Base-by-base conservation (phyloP, 2,113 vertebrate species). In the Ameiurus melas region DNA sequence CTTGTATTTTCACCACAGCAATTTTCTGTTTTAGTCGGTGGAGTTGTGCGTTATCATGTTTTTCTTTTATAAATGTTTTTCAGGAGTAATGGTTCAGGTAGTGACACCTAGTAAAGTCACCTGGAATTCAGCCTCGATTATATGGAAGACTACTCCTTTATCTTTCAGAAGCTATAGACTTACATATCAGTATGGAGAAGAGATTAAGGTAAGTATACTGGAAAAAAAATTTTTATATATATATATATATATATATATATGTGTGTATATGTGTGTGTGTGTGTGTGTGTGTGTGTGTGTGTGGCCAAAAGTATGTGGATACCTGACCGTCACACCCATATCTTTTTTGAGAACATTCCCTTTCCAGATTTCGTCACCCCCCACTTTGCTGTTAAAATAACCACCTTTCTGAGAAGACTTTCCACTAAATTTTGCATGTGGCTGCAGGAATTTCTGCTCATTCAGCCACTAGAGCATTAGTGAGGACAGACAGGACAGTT, bases 81-180 rank as follows among this genome's bases (percentile, higher is more conserved):
- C 86, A 96, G 90, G 94, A 55, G 95, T 96, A 57, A 94, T 94
- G 77, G 93, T 94, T 5, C 91, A 84, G 30, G 89, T 92, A 57
- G 91, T 95, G 83, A 87, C 79, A 9, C 94, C 96, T 91, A 94
- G 84, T 57, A 94, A 96, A 22, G 94, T 97, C 64, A 95, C 93
- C 0, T 89, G 96, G 58, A 96, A 93, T 10, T 95, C 92, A 0
- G 96, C 94, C n/a, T 88, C 95, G 89, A 93, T 97, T 51, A 90
- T 93, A 27, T 97, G 96, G 96, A 95, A 87, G 53, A 89, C 93
- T 0, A 94, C 95, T 7, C 89, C 86, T 1, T 87, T 92, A 14
- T 39, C 93, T 6, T 96, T 97, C 78, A 95, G 95, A 82, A 95
- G 95, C 86, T 98, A 97, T 91, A 94, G 95, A 91, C 90, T 97